phyloP scores from a whole-genome alignment of 2,888 invertebrate species.

The Euspilapteryx auroguttella region DNA sequence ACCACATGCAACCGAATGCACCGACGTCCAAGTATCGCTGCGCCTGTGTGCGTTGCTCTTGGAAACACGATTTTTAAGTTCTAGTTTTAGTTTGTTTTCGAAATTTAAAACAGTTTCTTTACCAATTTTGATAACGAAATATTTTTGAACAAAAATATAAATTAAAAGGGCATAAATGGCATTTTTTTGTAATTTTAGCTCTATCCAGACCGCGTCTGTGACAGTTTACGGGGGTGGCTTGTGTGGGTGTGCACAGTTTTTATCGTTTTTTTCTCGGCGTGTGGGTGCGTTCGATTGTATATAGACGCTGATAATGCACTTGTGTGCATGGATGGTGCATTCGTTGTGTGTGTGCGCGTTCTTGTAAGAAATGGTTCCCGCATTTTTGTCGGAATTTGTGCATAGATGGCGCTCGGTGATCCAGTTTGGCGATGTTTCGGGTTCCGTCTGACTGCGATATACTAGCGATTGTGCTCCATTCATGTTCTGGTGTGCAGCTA shows the following conservation, averaged over 20 bases:
- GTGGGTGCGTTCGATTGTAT: conserved; percentile 57
- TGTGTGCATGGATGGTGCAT: conserved; percentile 16
- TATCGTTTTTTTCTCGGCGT: conserved; percentile 56
- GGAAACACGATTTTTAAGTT: too few species aligned
- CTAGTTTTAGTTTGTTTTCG: too few species aligned
- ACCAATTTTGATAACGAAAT: too few species aligned
- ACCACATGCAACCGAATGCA: conserved; percentile 39
- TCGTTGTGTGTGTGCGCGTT: conserved; percentile 15
- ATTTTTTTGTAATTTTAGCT: too few species aligned
- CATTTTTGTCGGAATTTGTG: conserved; percentile 48
- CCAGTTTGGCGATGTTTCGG: neutral
- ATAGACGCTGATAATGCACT: conserved; percentile 23
- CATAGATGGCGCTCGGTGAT: conserved; percentile 47
- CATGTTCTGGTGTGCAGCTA: too few species aligned
- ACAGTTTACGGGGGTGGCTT: conserved; percentile 6
- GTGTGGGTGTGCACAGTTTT: conserved; percentile 39
- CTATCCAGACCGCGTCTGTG: neutral
- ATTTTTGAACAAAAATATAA: too few species aligned
- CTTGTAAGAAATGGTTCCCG: conserved; percentile 59
- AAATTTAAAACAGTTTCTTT: too few species aligned
- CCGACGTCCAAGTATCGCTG: conserved; percentile 20
- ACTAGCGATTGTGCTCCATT: too few species aligned
- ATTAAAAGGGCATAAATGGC: too few species aligned
- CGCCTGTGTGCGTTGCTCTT: conserved; percentile 33
- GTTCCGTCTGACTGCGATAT: too few species aligned